These are phyloP conservation scores for Operophtera brumata DNA, from an alignment of 2,888 invertebrate genomes.

Conservation along the genomic window DNA sequence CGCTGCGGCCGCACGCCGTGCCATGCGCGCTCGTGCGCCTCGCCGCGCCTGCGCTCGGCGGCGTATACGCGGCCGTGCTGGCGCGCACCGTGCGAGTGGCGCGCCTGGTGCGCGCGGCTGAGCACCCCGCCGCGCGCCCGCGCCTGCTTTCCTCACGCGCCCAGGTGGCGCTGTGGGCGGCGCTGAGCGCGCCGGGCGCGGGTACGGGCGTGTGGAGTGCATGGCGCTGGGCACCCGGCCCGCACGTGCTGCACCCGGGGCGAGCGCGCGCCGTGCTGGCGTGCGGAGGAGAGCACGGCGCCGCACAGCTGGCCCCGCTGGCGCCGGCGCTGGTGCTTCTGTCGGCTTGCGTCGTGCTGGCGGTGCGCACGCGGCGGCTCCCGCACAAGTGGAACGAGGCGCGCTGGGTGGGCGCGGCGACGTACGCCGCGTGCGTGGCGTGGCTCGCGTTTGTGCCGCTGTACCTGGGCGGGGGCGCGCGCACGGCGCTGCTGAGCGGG, in stretches of 20 bases:
- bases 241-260: slow-evolving; percentile 75
- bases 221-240: slow-evolving; percentile 68
- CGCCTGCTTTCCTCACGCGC: slow-evolving; percentile 66
- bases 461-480: slow-evolving; percentile 81
- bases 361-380: slow-evolving; percentile 88
- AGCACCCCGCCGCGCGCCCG: slow-evolving; percentile 45
- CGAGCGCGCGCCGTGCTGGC: slow-evolving; percentile 80
- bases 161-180: slow-evolving; percentile 81
- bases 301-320: slow-evolving; percentile 81
- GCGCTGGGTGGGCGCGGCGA: slow-evolving; percentile 88
- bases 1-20: slow-evolving; percentile 45
- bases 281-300: slow-evolving; percentile 79
- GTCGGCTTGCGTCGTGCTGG: slow-evolving; percentile 87
- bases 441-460: slow-evolving; percentile 90
- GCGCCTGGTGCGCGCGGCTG: slow-evolving; percentile 44
- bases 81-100: slow-evolving; percentile 50
- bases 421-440: slow-evolving; percentile 89
- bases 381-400: slow-evolving; percentile 92
- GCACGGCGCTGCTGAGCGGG: slow-evolving; percentile 72
- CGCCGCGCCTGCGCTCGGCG: slow-evolving; percentile 46
- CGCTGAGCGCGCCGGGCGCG: slow-evolving; percentile 73
- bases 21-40: slow-evolving; percentile 41
- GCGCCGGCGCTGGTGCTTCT: slow-evolving; percentile 87
- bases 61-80: slow-evolving; percentile 48
- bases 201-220: slow-evolving; percentile 82